Conservation (phyloP, 2,888 invertebrate genomes). For the Choreutis nemorana region DNA sequence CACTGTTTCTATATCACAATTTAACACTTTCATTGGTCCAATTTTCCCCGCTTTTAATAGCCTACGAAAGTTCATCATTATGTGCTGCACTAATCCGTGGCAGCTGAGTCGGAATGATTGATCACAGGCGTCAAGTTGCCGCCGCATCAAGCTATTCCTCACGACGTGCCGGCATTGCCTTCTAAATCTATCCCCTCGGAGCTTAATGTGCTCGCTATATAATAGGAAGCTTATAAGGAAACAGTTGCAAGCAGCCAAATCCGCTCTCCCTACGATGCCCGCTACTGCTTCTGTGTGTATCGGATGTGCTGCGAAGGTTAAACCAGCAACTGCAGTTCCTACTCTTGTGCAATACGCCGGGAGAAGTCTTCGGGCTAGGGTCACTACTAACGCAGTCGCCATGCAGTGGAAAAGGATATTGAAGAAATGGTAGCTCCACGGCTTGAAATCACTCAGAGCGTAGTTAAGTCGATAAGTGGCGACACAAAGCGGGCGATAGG, state of each 20-base stretch:
- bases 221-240: constrained; percentile 87
- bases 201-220: constrained; percentile 80
- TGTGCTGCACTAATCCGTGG: constrained; percentile 48
- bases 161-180: constrained; percentile 39
- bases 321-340: constrained; percentile 78
- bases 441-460: constrained; percentile 77
- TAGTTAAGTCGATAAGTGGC: constrained; percentile 88
- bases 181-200: constrained; percentile 60
- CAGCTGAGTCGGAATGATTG: constrained; percentile 49
- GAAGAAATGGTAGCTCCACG: constrained; percentile 85
- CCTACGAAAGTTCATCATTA: constrained; percentile 49
- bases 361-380: constrained; percentile 75
- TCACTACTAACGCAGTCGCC: constrained; percentile 84
- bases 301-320: constrained; percentile 94
- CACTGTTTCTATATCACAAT: constrained; percentile 31
- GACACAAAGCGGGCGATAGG: constrained; percentile 92
- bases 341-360: constrained; percentile 69
- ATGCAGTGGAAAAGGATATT: constrained; percentile 87
- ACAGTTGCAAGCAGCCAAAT: constrained; percentile 90
- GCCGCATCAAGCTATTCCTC: constrained; percentile 31
- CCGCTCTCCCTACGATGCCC: constrained; percentile 94
- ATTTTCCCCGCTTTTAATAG: constrained; percentile 45
- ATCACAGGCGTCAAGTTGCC: constrained; percentile 29
- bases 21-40: constrained; percentile 43
- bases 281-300: constrained; percentile 97